A percentile compares a stretch with the other conserved stretches of the same genome.
phyloP scores from a whole-genome alignment of 64 coral and sea anemone species.

The Stylophora pistillata region DNA sequence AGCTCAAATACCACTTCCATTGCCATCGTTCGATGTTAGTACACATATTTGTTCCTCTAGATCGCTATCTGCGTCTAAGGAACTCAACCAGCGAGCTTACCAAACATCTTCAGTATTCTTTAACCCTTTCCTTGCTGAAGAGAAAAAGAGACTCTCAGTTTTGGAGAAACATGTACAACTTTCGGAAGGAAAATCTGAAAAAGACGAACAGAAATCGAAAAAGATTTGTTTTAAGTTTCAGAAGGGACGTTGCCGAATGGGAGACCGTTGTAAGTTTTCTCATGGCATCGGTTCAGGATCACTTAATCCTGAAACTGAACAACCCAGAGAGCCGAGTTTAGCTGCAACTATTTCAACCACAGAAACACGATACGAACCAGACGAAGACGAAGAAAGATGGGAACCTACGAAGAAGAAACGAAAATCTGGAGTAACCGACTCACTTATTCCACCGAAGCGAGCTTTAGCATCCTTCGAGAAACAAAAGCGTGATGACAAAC shows the following conservation, averaged over 20 bases:
- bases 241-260: constrained; percentile 84
- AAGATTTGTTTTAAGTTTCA: constrained; percentile 88
- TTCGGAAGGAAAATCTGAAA: constrained; percentile 31
- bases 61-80: constrained; percentile 39
- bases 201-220: constrained; percentile 54
- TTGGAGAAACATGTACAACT: constrained; percentile 87
- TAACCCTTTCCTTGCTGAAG: constrained; percentile 85
- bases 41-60: neutral
- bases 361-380: constrained; percentile 4
- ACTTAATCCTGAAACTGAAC: neutral
- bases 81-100: constrained; percentile 59
- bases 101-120: constrained; percentile 78
- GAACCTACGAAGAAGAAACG: constrained; percentile 63
- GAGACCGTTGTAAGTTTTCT: constrained; percentile 79
- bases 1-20: constrained; percentile 41
- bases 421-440: constrained; percentile 75
- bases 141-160: constrained; percentile 73
- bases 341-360: neutral
- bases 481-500: constrained; percentile 16
- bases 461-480: constrained; percentile 68
- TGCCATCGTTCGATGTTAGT: constrained; percentile 13
- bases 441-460: constrained; percentile 81
- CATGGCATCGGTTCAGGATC: constrained; percentile 25
- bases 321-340: constrained; percentile 8
- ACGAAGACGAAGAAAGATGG: constrained; percentile 60